These are phyloP conservation scores for Grallaria varia DNA, from an alignment of 2,113 vertebrate genomes.

Conservation along the genomic window DNA sequence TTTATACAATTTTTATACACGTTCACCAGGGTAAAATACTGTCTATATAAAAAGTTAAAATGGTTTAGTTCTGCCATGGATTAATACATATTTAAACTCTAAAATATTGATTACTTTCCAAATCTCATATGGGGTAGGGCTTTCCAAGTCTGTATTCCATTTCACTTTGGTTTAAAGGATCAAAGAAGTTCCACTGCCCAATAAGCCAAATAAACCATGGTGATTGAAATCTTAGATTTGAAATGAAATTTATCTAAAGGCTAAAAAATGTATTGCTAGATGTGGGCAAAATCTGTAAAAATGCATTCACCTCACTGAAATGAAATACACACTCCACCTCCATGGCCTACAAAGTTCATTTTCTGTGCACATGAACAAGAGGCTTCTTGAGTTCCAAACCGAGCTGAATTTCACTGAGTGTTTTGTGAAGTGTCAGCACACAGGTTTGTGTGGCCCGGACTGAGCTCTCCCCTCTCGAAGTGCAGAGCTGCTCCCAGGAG, in stretches of 20 bases:
- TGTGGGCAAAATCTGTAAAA: not conserved
- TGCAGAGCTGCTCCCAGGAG: not conserved
- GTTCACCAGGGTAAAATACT: conserved; percentile 39
- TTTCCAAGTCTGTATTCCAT: conserved; percentile 45
- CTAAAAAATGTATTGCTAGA: not conserved
- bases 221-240: not conserved
- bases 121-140: conserved; percentile 11
- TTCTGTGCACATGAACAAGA: not conserved
- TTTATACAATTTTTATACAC: conserved; percentile 6
- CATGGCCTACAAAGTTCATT: not conserved
- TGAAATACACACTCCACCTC: not conserved
- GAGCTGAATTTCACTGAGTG: not conserved
- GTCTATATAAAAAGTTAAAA: conserved; percentile 37
- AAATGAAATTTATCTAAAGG: conserved; percentile 16
- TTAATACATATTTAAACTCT: conserved; percentile 47
- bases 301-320: not conserved
- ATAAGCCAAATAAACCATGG: not conserved
- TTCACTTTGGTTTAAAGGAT: conserved; percentile 48
- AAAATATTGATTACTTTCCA: conserved; percentile 49
- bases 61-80: conserved; percentile 37
- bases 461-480: fast-evolving
- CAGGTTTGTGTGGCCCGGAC: not conserved
- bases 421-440: not conserved
- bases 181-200: conserved; percentile 26
- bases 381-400: not conserved